Conservation (phyloP, 1,140 invertebrate genomes). For the Cecropterus lyciades region DNA sequence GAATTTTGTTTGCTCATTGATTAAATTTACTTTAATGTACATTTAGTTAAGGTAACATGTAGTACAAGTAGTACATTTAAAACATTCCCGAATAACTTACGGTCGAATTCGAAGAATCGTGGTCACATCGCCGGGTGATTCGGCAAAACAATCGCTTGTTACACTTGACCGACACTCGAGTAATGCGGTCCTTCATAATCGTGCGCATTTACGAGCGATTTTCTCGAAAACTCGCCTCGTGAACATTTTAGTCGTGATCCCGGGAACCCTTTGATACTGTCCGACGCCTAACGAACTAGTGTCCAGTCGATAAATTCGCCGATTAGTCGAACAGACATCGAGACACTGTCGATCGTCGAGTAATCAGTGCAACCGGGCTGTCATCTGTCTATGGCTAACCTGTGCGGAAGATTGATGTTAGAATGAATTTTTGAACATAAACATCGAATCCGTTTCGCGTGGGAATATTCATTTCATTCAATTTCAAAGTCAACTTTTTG, state of each 20-base stretch:
- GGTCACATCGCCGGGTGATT: conserved; percentile 24
- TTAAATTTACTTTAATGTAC: conserved; percentile 29
- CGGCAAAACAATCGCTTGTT: conserved; percentile 41
- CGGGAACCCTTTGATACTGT: conserved; percentile 62
- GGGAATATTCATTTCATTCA: conserved; percentile 13
- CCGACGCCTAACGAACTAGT: conserved; percentile 67
- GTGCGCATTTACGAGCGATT: conserved; percentile 66
- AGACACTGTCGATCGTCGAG: conserved; percentile 59
- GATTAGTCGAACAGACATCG: conserved; percentile 60
- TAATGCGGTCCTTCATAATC: conserved; percentile 53
- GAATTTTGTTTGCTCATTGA: conserved; percentile 27
- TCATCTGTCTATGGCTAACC: conserved; percentile 43
- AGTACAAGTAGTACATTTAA: conserved; percentile 8
- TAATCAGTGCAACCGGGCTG: conserved; percentile 53
- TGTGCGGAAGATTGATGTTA: conserved; percentile 41
- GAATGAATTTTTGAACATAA: conserved; percentile 37
- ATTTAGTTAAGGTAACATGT: conserved; percentile 8
- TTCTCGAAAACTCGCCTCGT: conserved; percentile 66
- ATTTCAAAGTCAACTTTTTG: conserved; percentile 16
- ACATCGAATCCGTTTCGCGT: conserved; percentile 3
- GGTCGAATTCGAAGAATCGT: conserved; percentile 23
- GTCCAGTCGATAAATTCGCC: conserved; percentile 60
- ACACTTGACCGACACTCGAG: conserved; percentile 39
- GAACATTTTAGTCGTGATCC: conserved; percentile 71
- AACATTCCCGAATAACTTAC: conserved; percentile 25